Base-by-base conservation (phyloP, 1,140 invertebrate genomes). In the Euwallacea similis region DNA sequence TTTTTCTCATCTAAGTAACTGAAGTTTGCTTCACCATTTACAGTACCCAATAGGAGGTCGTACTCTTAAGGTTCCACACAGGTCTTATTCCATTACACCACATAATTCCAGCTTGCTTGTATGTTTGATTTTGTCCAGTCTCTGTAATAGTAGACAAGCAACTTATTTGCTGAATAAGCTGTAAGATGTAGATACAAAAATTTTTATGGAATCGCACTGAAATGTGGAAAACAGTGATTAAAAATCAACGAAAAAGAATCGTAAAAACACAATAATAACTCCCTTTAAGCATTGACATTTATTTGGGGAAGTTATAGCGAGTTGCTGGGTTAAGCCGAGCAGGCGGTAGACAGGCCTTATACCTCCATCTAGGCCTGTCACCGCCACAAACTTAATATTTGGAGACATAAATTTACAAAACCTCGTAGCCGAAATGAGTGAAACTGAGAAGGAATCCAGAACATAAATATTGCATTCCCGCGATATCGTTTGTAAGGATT, bases 391-490 rank as follows among this genome's bases (percentile, higher is more conserved):
- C 75, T 76, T 79, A 78, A 79, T 79, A 79, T 79, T 77, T 73
- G 76, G 73, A 73, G 73, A 79, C 78, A 79, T 79, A 79, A 79
- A 79, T 79, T 79, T 77, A 78, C 77, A 78, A 79, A 79, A 78
- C 76, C 77, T 73, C 33, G 63, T 66, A 63, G 58, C 62, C 67
- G 74, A 76, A 78, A 78, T 79, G 77, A 79, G 73, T 77, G 74
- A 79, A 78, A 78, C 64, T 56, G 62, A 50, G 62, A 70, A 21
- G 10, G 21, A 56, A 41, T 11, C 41, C 44, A 15, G 42, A 46
- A 59, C 72, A 75, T 76, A 75, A 76, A 76, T 76, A 76, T 76
- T 10, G 16, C 15, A 77, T 76, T 74, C 16, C 66, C 61, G 73
- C 44, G 53, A 69, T 73, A 73, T 72, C 72, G 74, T 77, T 77